Evolutionary conservation across 2,888 invertebrate genomes (phyloP).

Genomic region (Aporophyla nigra): DNA sequence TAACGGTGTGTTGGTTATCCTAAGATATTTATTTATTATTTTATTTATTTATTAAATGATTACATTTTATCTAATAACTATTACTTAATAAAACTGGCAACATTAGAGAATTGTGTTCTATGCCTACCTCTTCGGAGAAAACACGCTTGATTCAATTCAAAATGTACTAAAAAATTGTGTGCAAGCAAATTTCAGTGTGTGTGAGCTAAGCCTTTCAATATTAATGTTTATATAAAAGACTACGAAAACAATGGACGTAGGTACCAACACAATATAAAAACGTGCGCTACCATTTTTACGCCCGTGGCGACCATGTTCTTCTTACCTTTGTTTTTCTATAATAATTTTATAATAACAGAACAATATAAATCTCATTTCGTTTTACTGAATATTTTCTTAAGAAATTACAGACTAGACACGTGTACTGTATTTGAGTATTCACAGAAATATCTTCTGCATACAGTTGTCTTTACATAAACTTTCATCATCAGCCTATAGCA

Average conservation of each 20-base stretch:
- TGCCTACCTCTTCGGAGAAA: too few species aligned
- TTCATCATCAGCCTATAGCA: too few species aligned
- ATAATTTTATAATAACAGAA: conserved; percentile 5
- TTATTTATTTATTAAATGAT: too few species aligned
- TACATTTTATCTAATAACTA: too few species aligned
- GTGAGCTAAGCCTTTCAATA: conserved; percentile 28
- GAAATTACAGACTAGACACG: neutral
- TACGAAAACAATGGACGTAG: neutral
- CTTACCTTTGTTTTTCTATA: neutral
- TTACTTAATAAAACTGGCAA: too few species aligned
- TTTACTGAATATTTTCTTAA: neutral
- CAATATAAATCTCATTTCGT: neutral
- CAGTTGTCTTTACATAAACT: neutral
- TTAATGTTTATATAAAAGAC: conserved; percentile 34
- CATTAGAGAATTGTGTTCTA: too few species aligned
- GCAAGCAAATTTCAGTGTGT: neutral
- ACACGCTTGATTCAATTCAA: neutral
- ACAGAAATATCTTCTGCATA: neutral
- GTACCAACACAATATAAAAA: conserved; percentile 1
- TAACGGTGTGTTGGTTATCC: too few species aligned
- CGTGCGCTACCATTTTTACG: conserved; percentile 1
- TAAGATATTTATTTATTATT: too few species aligned
- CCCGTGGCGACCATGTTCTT: neutral
- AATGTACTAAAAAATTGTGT: neutral
- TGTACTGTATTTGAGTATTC: conserved; percentile 3